Conservation (phyloP, 2,797 vertebrate species). For the Pyrrhura leucotis region DNA sequence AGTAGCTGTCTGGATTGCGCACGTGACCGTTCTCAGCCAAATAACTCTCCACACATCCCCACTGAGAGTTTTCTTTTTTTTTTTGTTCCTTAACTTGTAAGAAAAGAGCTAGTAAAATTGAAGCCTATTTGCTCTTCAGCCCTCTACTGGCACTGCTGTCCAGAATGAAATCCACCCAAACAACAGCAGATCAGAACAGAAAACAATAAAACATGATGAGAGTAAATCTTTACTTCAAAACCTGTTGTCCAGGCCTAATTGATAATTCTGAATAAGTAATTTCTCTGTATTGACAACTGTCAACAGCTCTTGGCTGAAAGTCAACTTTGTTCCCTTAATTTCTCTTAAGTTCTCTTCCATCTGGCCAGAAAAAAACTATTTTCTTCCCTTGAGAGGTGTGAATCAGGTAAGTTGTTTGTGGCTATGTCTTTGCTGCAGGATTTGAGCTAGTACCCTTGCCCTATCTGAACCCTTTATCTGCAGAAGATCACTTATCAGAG, state of each 20-base stretch:
- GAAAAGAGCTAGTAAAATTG: neutral
- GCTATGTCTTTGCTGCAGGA: neutral
- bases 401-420: neutral
- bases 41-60: neutral
- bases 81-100: neutral
- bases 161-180: neutral
- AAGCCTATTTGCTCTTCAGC: neutral
- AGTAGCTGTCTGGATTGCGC: too few species aligned
- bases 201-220: neutral
- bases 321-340: neutral
- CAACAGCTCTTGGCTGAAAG: neutral
- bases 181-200: neutral
- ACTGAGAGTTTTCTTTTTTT: neutral
- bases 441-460: neutral
- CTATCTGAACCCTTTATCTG: neutral
- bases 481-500: neutral
- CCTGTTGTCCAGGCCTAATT: neutral
- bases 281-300: neutral
- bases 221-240: neutral
- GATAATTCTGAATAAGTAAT: neutral
- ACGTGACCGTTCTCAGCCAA: too few species aligned
- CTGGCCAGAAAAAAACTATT: neutral
- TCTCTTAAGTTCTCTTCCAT: neutral
- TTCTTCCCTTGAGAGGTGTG: neutral
- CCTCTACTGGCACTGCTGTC: neutral